Evolutionary conservation across 2,113 vertebrate species (phyloP), one percentile per base, ranked within the genome.

Genomic region (Parotia lawesii): DNA sequence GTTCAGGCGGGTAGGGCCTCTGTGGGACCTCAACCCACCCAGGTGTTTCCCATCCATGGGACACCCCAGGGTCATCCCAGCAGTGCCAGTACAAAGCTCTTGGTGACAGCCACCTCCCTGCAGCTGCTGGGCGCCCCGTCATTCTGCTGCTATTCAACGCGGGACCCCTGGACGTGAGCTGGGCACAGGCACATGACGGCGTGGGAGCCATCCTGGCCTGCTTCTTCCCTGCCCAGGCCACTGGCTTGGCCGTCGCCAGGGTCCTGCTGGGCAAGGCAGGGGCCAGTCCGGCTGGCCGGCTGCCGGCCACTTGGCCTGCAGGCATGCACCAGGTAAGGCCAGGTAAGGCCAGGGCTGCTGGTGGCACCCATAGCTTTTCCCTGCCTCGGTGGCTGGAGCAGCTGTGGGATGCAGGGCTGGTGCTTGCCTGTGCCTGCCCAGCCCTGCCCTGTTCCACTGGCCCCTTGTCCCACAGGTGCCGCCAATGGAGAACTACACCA

Each of bases 121-220:
- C 91, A 97, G 97, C 96, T 0, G 33, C 87, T 0, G 95, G 97
- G 10, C 96, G 5, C 29, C 95, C 97, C 0, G 25, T 97, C 65
- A 89, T 97, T 84, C 90, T 97, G 84, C 85, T 97, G 73, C 96
- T 97, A 5, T 97, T 97, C 92, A 97, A 97, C 2, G 97, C 96
- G 29, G 97, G 97, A 45, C 97, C 97, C 6, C 80, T 97, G 78
- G 96, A 97, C 0, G 83, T 97, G 78, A 82, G 96, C 91, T 97
- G 97, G 97, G 97, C 97, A 0, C 96, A 97, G 82, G 60, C 25
- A 1, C 84, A 96, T 0, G 73, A 79, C 1, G 71, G 87, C 0
- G 96, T 97, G 78, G 93, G 96, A 12, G 96, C 96, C 71, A 97
- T 97, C 85, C 57, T 97, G 64, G 96, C 94, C 0, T 97, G 97